A percentile compares a stretch with the other conserved stretches of the same genome.
Conservation (phyloP, 2,113 vertebrate genomes). For the Struthio camelus region DNA sequence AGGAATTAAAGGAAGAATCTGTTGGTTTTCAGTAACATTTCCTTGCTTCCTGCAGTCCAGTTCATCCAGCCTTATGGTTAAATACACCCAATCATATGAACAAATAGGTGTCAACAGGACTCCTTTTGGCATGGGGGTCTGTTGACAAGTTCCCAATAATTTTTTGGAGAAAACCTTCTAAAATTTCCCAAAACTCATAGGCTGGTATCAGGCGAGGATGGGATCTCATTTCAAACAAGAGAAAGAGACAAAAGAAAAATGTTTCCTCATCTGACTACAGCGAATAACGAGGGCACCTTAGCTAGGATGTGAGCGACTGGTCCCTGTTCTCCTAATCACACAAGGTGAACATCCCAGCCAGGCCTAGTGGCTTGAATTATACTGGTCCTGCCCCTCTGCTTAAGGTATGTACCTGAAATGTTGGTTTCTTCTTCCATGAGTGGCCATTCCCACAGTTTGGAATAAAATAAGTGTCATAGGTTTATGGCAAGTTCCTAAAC, state of each 20-base stretch:
- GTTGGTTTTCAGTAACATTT: not conserved
- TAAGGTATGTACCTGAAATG: not conserved
- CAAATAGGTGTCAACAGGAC: not conserved
- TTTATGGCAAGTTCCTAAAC: not conserved
- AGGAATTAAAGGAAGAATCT: not conserved
- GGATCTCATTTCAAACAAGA: fast-evolving
- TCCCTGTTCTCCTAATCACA: not conserved
- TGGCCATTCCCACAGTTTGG: not conserved
- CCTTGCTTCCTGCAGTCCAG: not conserved
- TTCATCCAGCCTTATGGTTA: not conserved
- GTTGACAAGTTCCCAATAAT: not conserved
- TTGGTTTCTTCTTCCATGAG: not conserved
- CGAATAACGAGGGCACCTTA: not conserved
- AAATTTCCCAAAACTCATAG: not conserved
- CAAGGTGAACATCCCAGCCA: not conserved
- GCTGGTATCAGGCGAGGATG: fast-evolving
- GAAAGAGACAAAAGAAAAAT: not conserved
- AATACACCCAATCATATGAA: not conserved
- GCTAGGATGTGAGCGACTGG: not conserved
- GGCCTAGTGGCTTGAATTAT: not conserved
- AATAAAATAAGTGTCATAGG: not conserved
- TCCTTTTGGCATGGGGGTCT: not conserved
- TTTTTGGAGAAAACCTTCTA: not conserved
- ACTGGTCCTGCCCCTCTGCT: not conserved
- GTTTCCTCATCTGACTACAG: not conserved